Conservation (phyloP, 2,888 invertebrate species). For the Apotomis turbidana region DNA sequence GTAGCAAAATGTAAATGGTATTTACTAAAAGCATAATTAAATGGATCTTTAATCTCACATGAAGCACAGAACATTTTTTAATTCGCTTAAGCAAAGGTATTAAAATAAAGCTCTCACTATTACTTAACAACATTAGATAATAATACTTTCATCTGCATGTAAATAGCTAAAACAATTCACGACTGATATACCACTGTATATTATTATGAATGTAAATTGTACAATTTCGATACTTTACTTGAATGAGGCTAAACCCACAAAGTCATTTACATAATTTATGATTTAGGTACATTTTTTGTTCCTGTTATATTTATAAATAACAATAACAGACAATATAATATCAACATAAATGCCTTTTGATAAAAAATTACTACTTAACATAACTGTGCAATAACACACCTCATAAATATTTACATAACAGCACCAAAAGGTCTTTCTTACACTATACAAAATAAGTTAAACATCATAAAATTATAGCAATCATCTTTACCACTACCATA, state of each 20-base stretch:
- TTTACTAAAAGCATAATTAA: too few relatives aligned
- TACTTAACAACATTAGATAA: neutral
- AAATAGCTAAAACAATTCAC: neutral
- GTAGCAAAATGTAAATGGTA: too few relatives aligned
- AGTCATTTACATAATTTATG: conserved; percentile 29
- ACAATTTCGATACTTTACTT: conserved; percentile 6
- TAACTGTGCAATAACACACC: conserved; percentile 53
- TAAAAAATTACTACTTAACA: conserved; percentile 63
- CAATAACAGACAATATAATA: conserved; percentile 44
- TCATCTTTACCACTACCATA: conserved; percentile 19
- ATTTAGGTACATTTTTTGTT: conserved; percentile 15
- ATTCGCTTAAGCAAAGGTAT: too few relatives aligned
- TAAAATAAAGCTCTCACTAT: neutral
- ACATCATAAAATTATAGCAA: conserved; percentile 42
- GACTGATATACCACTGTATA: neutral
- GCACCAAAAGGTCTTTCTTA: conserved; percentile 45
- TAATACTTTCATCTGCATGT: neutral
- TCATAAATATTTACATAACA: conserved; percentile 47
- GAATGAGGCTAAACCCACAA: conserved; percentile 40
- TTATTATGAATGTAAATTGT: neutral
- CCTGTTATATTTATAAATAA: conserved; percentile 4
- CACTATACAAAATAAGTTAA: conserved; percentile 48
- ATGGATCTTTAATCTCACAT: too few relatives aligned
- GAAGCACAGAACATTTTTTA: too few relatives aligned
- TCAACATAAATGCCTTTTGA: conserved; percentile 59